A percentile compares a stretch with the other conserved stretches of the same genome.
These are phyloP conservation scores for Thymelicus sylvestris DNA, from an alignment of 2,888 invertebrate genomes.

Conservation along the genomic window DNA sequence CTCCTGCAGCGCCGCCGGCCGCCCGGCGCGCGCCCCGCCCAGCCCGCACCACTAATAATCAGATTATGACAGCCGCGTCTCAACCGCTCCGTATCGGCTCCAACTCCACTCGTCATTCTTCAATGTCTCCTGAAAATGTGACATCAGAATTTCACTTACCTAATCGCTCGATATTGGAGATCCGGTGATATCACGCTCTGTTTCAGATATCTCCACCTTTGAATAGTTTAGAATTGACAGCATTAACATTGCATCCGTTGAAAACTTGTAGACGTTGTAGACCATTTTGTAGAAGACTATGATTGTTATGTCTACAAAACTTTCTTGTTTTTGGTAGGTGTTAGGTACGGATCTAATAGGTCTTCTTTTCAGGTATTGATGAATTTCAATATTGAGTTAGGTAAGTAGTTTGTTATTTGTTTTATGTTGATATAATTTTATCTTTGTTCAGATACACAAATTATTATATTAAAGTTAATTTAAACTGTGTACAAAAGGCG, in stretches of 20 bases:
- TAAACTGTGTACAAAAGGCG: no score
- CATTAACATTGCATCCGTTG: neutral
- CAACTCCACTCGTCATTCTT: conserved; percentile 69
- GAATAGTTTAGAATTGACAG: conserved; percentile 6
- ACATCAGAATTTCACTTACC: conserved; percentile 58
- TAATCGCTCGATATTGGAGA: conserved; percentile 41
- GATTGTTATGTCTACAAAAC: neutral
- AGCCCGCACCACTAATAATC: conserved; percentile 78
- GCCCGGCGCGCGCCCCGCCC: conserved; percentile 78
- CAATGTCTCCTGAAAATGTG: conserved; percentile 64
- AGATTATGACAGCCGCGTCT: conserved; percentile 82
- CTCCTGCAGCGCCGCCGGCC: conserved; percentile 78
- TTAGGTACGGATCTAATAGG: no score
- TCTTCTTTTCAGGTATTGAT: no score
- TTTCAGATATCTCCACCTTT: conserved; percentile 12
- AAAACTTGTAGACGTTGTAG: neutral
- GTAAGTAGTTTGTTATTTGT: neutral
- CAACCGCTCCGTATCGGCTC: conserved; percentile 57
- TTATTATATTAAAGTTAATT: no score
- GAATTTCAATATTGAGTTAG: no score
- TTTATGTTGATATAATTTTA: neutral
- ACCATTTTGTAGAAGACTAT: neutral
- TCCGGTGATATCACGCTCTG: conserved; percentile 35
- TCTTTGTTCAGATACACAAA: no score
- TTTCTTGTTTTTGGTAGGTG: no score